A percentile compares a stretch with the other conserved stretches of the same genome.
These are phyloP conservation scores for Arion vulgaris DNA, from an alignment of 1,140 invertebrate genomes.

Conservation along the genomic window DNA sequence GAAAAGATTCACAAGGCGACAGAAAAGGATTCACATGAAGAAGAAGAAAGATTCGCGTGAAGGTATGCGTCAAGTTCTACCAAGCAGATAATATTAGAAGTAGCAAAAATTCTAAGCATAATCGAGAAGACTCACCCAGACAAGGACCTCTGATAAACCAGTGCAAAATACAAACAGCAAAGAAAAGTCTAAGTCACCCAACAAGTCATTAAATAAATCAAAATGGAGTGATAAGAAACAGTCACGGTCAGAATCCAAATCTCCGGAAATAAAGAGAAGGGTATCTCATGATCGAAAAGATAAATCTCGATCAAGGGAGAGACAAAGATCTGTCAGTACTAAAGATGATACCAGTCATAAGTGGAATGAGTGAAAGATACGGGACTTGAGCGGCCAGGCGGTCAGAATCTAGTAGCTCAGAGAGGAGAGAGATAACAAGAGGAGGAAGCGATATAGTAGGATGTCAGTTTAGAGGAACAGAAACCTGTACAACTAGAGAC, in stretches of 20 bases:
- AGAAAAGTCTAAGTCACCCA: neutral
- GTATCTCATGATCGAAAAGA: neutral
- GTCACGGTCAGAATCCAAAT: neutral
- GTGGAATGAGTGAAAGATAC: neutral
- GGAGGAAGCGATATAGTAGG: neutral
- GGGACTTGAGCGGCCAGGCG: neutral
- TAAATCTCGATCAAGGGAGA: slow-evolving; percentile 1
- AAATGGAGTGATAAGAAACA: neutral
- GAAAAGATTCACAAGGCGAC: too few relatives aligned
- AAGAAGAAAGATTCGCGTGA: neutral
- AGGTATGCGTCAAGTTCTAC: neutral
- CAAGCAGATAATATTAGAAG: neutral
- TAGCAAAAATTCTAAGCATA: slow-evolving; percentile 7
- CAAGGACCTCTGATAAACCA: slow-evolving; percentile 7
- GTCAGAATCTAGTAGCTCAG: slow-evolving; percentile 11
- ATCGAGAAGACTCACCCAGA: neutral
- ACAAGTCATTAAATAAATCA: neutral
- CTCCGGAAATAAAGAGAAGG: slow-evolving; percentile 2
- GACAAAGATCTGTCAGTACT: slow-evolving; percentile 14
- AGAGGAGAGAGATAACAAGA: neutral
- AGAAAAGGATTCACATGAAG: neutral
- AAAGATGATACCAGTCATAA: neutral
- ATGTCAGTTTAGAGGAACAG: neutral
- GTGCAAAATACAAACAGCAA: neutral
- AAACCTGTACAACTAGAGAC: neutral